These are phyloP conservation scores for Bostrychus sinensis DNA, from an alignment of 2,113 vertebrate species.

Conservation along the genomic window DNA sequence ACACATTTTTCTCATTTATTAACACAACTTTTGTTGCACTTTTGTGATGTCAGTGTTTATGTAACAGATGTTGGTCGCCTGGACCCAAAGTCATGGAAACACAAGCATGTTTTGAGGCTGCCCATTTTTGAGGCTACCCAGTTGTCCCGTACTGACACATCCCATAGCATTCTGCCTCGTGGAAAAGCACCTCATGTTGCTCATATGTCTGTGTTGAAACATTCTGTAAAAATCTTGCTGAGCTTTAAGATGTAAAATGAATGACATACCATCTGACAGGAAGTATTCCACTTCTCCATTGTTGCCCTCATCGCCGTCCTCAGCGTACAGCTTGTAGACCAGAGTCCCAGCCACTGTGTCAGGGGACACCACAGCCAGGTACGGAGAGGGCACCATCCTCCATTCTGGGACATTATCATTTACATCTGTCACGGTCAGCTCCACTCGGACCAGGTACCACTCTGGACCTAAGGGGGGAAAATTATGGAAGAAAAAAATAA, in stretches of 20 bases:
- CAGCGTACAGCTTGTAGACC: conserved; percentile 85
- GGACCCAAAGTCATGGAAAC: too few relatives aligned
- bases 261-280: conserved; percentile 85
- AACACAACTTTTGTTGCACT: too few relatives aligned
- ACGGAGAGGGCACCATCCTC: conserved; percentile 86
- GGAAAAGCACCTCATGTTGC: too few relatives aligned
- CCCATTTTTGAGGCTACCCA: too few relatives aligned
- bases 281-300: conserved; percentile 88
- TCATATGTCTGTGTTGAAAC: too few relatives aligned
- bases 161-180: too few relatives aligned
- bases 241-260: background rate
- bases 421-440: conserved; percentile 84
- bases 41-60: too few relatives aligned
- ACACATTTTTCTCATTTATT: too few relatives aligned
- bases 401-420: conserved; percentile 88
- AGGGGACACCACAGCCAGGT: conserved; percentile 83
- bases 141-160: too few relatives aligned
- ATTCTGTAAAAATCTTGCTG: too few relatives aligned
- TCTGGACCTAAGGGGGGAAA: conserved; percentile 75
- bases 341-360: conserved; percentile 73
- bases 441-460: conserved; percentile 84
- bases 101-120: too few relatives aligned
- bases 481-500: background rate
- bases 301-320: conserved; percentile 85
- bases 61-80: too few relatives aligned